Base-by-base conservation (phyloP, 2,797 vertebrate species). In the Sebastes diaconus region DNA sequence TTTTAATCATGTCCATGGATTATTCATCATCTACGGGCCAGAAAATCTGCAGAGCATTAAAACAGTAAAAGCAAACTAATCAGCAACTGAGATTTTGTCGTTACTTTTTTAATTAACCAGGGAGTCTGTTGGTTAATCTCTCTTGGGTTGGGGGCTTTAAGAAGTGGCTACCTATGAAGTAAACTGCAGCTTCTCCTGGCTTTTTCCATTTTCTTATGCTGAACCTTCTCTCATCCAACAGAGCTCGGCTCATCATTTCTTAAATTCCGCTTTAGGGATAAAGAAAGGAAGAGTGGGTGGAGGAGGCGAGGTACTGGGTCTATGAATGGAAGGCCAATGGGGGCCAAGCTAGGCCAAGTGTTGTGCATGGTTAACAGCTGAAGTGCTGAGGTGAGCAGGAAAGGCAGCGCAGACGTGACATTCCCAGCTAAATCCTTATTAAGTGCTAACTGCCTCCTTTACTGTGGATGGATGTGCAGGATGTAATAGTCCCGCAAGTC, bases 381-480 rank as follows among this genome's bases (percentile, higher is more conserved):
- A 87, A 85, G 68, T 64, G 82, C 77, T 81, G 81, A 77, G 84
- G 71, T 75, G 70, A 83, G 78, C 55, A 63, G 70, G 69, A 79
- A 61, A 68, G 66, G 52, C 73, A 69, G 69, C 4, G 6, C 11
- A 68, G 72, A 84, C 36, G 64, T 83, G 79, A 87, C 83, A 72
- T 36, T 59, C 46, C 24, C 59, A 34, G 65, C 75, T 52, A 74
- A 83, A 75, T 76, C 74, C 59, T 73, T 83, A 81, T 90, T 83
- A 88, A 81, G 69, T 59, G 20, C n/a, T 80, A 84, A 86, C 66
- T 67, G 32, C 34, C 42, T 87, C 57, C 59, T 77, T 68, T 30
- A 69, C 79, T 74, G 72, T 75, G 39, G 83, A 74, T 71, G 72
- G 88, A 83, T 50, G 6, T 25, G n/a, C 30, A 18, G 32, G 13